These are phyloP conservation scores for Spilogale gracilis DNA, from an alignment of 2,113 vertebrate genomes.

Conservation along the genomic window DNA sequence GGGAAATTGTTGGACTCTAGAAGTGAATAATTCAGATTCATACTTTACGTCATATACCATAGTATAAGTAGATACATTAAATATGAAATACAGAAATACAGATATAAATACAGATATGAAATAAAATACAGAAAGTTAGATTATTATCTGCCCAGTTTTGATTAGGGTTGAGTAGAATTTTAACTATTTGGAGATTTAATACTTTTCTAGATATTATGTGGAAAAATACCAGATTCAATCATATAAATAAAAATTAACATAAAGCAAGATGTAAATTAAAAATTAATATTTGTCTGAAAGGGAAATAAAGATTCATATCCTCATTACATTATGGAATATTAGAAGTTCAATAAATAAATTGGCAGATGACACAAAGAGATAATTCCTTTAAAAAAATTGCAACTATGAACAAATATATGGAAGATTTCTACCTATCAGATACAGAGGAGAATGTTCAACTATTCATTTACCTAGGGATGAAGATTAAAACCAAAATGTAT, in stretches of 20 bases:
- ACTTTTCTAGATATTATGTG: neutral
- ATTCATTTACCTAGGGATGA: neutral
- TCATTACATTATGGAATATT: neutral
- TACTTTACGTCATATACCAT: neutral
- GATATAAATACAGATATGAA: too few relatives aligned
- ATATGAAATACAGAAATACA: neutral
- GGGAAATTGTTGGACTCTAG: neutral
- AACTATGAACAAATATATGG: neutral
- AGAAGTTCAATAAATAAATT: neutral
- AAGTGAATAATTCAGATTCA: slow-evolving; percentile 4
- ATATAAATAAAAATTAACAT: slow-evolving; percentile 47
- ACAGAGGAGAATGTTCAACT: neutral
- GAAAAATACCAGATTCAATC: neutral
- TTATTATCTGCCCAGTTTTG: slow-evolving; percentile 8
- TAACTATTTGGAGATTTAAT: slow-evolving; percentile 38
- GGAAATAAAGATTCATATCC: neutral
- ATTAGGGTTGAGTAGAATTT: slow-evolving; percentile 32
- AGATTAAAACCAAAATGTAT: slow-evolving; percentile 14
- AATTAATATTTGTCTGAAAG: neutral
- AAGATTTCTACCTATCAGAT: neutral
- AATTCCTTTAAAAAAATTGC: neutral
- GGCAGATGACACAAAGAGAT: neutral
- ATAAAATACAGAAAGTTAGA: neutral
- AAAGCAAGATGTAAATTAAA: slow-evolving; percentile 40
- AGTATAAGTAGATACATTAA: neutral